Percentiles rank a stretch among this genome's conserved stretches.
phyloP scores from a whole-genome alignment of 1,140 invertebrate species.

The Lasioglossum albipes region DNA sequence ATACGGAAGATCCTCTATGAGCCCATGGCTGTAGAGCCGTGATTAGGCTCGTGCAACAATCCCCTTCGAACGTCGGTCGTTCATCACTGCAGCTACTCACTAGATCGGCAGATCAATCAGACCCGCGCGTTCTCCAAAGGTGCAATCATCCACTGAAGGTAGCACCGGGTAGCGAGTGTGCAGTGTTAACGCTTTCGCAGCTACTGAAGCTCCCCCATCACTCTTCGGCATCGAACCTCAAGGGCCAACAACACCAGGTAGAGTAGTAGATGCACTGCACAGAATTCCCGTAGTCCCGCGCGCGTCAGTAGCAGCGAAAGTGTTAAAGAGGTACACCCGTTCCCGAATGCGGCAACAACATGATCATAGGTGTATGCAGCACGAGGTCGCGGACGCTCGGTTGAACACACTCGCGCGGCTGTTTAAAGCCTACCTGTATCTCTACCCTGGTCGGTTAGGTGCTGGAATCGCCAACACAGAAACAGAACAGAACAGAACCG shows the following conservation, averaged over 20 bases:
- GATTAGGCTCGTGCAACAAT: background rate
- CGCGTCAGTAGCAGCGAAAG: constrained; percentile 13
- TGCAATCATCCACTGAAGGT: background rate
- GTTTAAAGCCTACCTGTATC: background rate
- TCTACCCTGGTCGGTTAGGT: background rate
- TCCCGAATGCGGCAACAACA: too few species aligned
- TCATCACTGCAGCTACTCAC: constrained; percentile 13
- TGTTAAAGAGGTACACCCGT: constrained; percentile 55
- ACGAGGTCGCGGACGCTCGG: too few species aligned
- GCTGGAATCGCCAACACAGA: too few species aligned
- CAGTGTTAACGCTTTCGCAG: too few species aligned
- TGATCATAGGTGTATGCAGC: too few species aligned
- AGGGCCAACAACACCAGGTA: too few species aligned
- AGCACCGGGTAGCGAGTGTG: background rate
- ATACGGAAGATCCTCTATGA: background rate
- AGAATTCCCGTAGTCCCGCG: background rate
- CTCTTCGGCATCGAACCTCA: too few species aligned
- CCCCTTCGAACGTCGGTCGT: background rate
- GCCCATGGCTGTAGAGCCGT: background rate
- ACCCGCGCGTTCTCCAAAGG: background rate
- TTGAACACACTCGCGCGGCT: background rate
- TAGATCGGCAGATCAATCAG: background rate
- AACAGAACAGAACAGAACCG: background rate
- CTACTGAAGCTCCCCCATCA: too few species aligned
- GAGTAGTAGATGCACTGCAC: too few species aligned